Evolutionary conservation across 2,113 vertebrate species (phyloP).

Genomic region (Lonchura striata): DNA sequence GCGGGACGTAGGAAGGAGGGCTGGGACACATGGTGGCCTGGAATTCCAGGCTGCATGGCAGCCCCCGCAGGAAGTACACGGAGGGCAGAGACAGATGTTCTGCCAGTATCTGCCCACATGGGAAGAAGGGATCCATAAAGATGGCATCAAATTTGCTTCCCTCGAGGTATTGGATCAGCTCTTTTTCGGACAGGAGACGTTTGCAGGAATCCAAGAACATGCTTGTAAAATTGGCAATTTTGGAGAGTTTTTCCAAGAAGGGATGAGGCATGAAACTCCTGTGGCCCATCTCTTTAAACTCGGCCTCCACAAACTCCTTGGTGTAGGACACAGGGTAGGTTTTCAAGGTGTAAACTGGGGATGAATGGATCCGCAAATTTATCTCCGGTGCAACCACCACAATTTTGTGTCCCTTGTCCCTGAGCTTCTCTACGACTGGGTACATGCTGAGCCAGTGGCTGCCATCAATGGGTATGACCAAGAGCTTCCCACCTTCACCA

Average conservation of each 20-base stretch:
- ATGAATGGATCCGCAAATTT: constrained; percentile 68
- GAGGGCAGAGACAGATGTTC: constrained; percentile 75
- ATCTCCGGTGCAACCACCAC: constrained; percentile 78
- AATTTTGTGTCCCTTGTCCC: constrained; percentile 76
- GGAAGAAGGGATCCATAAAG: constrained; percentile 80
- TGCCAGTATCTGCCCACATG: constrained; percentile 78
- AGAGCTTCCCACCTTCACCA: constrained; percentile 70
- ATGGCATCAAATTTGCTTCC: constrained; percentile 68
- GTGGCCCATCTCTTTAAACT: constrained; percentile 15
- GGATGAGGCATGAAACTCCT: constrained; percentile 14
- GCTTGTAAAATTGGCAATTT: constrained; percentile 27
- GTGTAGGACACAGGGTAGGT: constrained; percentile 74
- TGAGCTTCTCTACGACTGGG: constrained; percentile 71
- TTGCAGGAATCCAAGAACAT: constrained; percentile 67
- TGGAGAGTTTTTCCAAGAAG: constrained; percentile 64
- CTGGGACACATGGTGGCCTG: constrained; percentile 72
- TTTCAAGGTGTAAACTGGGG: constrained; percentile 66
- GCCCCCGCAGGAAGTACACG: constrained; percentile 70
- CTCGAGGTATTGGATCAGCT: constrained; percentile 68
- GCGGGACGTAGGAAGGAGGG: constrained; percentile 76
- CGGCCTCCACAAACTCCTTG: constrained; percentile 49
- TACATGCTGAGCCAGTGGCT: constrained; percentile 83
- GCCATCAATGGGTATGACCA: constrained; percentile 86
- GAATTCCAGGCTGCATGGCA: constrained; percentile 72
- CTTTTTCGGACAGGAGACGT: constrained; percentile 66